Percentiles rank a stretch among this genome's conserved stretches.
These are phyloP conservation scores for Eilema griseolum DNA, from an alignment of 2,888 invertebrate genomes.

Conservation along the genomic window DNA sequence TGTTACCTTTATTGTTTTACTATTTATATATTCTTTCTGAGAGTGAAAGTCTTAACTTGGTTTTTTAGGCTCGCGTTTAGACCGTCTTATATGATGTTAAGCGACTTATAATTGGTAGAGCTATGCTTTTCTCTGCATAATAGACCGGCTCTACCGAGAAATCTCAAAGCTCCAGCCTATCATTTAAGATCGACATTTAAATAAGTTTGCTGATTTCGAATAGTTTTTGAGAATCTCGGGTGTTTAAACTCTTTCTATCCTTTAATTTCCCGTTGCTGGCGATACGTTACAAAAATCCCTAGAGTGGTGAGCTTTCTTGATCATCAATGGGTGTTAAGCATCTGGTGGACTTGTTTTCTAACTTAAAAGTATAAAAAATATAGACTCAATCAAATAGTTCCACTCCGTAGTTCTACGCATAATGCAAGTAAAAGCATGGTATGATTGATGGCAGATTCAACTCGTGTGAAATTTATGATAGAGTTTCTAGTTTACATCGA, in stretches of 20 bases:
- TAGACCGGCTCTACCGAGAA: neutral
- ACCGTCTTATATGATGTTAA: neutral
- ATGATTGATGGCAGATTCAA: neutral
- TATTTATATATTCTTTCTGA: neutral
- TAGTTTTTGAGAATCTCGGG: too few species aligned
- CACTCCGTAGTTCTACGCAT: neutral
- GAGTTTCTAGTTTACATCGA: neutral
- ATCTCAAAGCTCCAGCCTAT: neutral
- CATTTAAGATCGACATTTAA: too few species aligned
- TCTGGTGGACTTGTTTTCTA: too few species aligned
- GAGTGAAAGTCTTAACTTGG: neutral
- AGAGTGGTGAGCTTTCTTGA: too few species aligned
- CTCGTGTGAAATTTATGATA: neutral
- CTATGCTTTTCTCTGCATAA: neutral
- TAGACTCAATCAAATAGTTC: neutral
- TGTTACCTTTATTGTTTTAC: neutral
- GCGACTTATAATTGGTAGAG: constrained; percentile 1
- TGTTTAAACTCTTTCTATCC: too few species aligned
- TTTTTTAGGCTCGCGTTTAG: neutral
- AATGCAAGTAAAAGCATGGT: neutral
- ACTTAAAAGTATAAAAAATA: neutral
- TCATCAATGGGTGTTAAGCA: too few species aligned
- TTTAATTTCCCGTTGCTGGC: too few species aligned
- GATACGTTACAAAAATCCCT: too few species aligned
- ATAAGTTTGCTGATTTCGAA: too few species aligned